A percentile compares a stretch with the other conserved stretches of the same genome.
These are phyloP conservation scores for Oegoconia quadripuncta DNA, from an alignment of 2,888 invertebrate genomes.

Conservation along the genomic window DNA sequence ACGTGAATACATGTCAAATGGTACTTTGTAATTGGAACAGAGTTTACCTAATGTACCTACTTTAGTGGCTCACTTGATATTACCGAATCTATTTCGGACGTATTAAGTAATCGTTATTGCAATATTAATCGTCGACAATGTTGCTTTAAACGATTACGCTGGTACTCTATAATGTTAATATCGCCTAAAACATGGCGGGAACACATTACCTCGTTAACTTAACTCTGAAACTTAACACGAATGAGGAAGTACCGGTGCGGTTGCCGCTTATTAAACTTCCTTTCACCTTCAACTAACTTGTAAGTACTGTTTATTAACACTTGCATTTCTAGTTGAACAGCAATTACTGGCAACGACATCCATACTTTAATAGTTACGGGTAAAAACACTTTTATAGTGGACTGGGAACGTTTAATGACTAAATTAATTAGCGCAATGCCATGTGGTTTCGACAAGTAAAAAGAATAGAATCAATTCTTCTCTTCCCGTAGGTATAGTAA, in stretches of 20 bases:
- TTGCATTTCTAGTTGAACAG: conserved; percentile 19
- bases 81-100: no score
- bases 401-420: no score
- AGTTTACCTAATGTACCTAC: no score
- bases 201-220: conserved; percentile 46
- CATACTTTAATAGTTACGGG: no score
- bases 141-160: conserved; percentile 14
- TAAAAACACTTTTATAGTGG: no score
- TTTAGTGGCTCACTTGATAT: no score
- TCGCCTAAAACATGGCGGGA: conserved; percentile 45
- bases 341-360: conserved; percentile 12
- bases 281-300: conserved; percentile 25
- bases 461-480: no score
- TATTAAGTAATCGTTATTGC: not conserved
- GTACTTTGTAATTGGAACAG: no score
- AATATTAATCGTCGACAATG: conserved; percentile 12
- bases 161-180: conserved; percentile 34
- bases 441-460: no score
- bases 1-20: no score
- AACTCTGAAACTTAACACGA: conserved; percentile 36
- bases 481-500: no score
- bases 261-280: conserved; percentile 59
- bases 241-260: conserved; percentile 41
- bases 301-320: conserved; percentile 26
- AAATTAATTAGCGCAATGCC: no score